Percentiles rank a stretch among this genome's conserved stretches.
phyloP scores from a whole-genome alignment of 2,113 vertebrate species.

The Gobio gobio region DNA sequence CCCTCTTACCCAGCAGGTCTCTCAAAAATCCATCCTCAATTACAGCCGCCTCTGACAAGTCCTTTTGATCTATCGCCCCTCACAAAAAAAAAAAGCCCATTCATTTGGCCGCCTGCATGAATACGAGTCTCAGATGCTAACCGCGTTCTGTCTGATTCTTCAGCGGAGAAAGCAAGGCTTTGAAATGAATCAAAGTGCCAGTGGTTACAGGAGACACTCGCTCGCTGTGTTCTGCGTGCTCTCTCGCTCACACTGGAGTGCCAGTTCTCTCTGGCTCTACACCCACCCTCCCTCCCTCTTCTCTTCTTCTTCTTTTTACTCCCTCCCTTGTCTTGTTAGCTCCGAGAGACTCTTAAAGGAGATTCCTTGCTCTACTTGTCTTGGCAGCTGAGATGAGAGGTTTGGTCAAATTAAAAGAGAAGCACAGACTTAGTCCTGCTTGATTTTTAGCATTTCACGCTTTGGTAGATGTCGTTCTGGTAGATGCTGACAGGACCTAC shows the following conservation, averaged over 20 bases:
- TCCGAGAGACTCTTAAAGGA: slow-evolving; percentile 64
- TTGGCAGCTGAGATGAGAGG: slow-evolving; percentile 66
- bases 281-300: slow-evolving; percentile 44
- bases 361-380: slow-evolving; percentile 57
- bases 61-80: background rate
- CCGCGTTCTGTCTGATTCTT: background rate
- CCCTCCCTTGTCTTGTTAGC: slow-evolving; percentile 60
- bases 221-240: slow-evolving; percentile 65
- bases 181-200: slow-evolving; percentile 76
- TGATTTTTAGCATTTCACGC: background rate
- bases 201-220: slow-evolving; percentile 80
- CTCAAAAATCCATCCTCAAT: slow-evolving; percentile 6
- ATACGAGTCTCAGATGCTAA: background rate
- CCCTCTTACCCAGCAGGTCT: background rate
- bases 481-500: background rate
- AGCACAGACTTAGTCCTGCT: background rate
- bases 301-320: slow-evolving; percentile 67
- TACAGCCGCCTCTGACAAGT: background rate
- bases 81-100: background rate
- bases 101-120: background rate
- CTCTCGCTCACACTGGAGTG: slow-evolving; percentile 58
- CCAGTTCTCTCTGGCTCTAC: slow-evolving; percentile 65
- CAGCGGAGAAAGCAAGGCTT: slow-evolving; percentile 60
- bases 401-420: slow-evolving; percentile 52
- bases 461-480: background rate